A percentile compares a stretch with the other conserved stretches of the same genome.
phyloP scores from a whole-genome alignment of 1,140 invertebrate species.

The Homalodisca vitripennis region DNA sequence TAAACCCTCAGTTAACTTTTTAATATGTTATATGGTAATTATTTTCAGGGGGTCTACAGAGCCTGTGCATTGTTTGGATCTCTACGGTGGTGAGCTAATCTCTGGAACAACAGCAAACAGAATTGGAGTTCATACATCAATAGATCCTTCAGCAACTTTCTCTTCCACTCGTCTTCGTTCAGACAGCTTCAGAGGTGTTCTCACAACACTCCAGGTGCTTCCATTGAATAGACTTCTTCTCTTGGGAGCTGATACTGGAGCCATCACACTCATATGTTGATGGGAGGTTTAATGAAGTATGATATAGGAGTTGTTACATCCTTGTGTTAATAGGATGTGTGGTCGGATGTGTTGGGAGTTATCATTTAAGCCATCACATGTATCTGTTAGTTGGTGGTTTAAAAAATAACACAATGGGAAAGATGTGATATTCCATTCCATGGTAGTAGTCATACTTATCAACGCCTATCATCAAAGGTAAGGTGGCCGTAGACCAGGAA shows the following conservation, averaged over 20 bases:
- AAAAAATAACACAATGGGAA: too few species aligned
- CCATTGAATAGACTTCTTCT: conserved; percentile 86
- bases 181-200: conserved; percentile 87
- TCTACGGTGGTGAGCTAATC: conserved; percentile 72
- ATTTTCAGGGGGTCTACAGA: conserved; percentile 73
- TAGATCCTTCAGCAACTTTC: conserved; percentile 71
- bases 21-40: not conserved
- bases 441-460: too few species aligned
- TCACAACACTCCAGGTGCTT: conserved; percentile 84
- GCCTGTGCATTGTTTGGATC: conserved; percentile 82
- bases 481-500: too few species aligned
- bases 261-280: conserved; percentile 79
- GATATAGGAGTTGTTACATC: too few species aligned
- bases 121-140: conserved; percentile 81
- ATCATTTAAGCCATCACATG: too few species aligned
- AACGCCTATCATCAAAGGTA: too few species aligned
- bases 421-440: too few species aligned
- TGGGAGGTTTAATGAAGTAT: too few species aligned
- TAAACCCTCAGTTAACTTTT: not conserved
- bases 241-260: conserved; percentile 87
- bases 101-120: conserved; percentile 85
- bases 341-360: too few species aligned
- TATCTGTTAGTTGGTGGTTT: too few species aligned
- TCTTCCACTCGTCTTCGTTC: conserved; percentile 82
- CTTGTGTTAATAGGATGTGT: too few species aligned